Evolutionary conservation across 2,797 vertebrate species (phyloP).

Genomic region (Lutjanus campechanus): DNA sequence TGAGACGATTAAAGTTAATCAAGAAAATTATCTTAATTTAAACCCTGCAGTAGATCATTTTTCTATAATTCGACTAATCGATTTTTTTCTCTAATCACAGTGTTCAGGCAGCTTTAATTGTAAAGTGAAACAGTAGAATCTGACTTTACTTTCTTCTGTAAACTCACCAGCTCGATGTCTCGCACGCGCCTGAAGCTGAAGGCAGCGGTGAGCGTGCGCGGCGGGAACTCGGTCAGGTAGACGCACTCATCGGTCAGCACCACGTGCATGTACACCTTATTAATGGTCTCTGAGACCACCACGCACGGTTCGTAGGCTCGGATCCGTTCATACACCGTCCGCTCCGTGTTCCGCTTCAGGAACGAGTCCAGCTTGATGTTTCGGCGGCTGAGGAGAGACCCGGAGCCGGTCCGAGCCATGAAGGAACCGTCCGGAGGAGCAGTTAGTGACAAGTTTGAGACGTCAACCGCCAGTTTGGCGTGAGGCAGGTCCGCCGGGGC

Average conservation of each 20-base stretch:
- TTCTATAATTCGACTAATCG: not conserved
- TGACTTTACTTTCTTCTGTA: not conserved
- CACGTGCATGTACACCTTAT: constrained; percentile 83
- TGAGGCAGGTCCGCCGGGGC: not conserved
- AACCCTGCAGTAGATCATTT: no score
- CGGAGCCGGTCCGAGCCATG: constrained; percentile 75
- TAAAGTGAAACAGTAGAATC: not conserved
- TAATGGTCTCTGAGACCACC: constrained; percentile 78
- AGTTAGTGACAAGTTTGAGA: not conserved
- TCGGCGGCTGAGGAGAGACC: constrained; percentile 48
- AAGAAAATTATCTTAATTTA: not conserved
- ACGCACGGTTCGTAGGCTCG: constrained; percentile 85
- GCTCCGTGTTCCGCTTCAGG: constrained; percentile 83
- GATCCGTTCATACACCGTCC: constrained; percentile 81
- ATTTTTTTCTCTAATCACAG: not conserved
- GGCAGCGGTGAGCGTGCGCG: constrained; percentile 79
- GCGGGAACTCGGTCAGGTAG: constrained; percentile 85
- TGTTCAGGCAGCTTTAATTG: not conserved
- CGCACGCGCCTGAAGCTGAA: constrained; percentile 80
- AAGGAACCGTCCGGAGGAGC: not conserved
- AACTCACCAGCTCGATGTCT: constrained; percentile 87
- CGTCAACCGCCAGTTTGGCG: not conserved
- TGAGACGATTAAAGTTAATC: no score
- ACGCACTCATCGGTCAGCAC: constrained; percentile 85
- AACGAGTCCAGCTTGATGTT: constrained; percentile 87